These are phyloP conservation scores for Cloeon dipterum DNA, from an alignment of 2,888 invertebrate species.

Conservation along the genomic window DNA sequence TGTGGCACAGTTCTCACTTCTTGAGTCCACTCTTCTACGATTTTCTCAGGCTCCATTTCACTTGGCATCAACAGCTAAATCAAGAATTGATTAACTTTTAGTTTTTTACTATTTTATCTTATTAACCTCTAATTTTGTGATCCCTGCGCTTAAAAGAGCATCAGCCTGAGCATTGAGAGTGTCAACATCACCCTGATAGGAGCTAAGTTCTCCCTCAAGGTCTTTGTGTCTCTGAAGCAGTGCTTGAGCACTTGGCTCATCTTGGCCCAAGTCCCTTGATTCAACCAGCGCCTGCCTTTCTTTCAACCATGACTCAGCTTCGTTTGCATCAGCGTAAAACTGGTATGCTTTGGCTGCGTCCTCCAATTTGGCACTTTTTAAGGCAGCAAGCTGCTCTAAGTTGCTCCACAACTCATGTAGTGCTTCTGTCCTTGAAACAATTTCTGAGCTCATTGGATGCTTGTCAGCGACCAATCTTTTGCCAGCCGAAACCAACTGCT, in stretches of 20 bases:
- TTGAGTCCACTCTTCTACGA: slow-evolving; percentile 44
- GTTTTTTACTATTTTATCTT: not conserved
- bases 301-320: slow-evolving; percentile 91
- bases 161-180: slow-evolving; percentile 60
- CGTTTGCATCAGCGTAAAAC: slow-evolving; percentile 94
- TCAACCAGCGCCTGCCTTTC: slow-evolving; percentile 83
- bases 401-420: slow-evolving; percentile 70
- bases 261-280: slow-evolving; percentile 75
- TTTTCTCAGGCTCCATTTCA: slow-evolving; percentile 31
- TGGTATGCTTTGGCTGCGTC: slow-evolving; percentile 86
- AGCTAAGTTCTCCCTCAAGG: slow-evolving; percentile 67
- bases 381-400: slow-evolving; percentile 59
- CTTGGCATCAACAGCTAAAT: slow-evolving; percentile 21
- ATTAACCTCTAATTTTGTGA: slow-evolving; percentile 33
- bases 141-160: slow-evolving; percentile 48
- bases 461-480: slow-evolving; percentile 49
- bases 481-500: slow-evolving; percentile 46
- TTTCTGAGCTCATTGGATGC: slow-evolving; percentile 61
- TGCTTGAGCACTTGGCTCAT: slow-evolving; percentile 78
- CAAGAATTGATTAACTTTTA: not conserved
- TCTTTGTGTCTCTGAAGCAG: slow-evolving; percentile 67
- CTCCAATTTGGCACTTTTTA: slow-evolving; percentile 49
- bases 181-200: slow-evolving; percentile 68
- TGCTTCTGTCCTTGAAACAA: slow-evolving; percentile 54
- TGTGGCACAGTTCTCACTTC: slow-evolving; percentile 66